These are phyloP conservation scores for Aphis craccivora DNA, from an alignment of 1,140 invertebrate species.

Conservation along the genomic window DNA sequence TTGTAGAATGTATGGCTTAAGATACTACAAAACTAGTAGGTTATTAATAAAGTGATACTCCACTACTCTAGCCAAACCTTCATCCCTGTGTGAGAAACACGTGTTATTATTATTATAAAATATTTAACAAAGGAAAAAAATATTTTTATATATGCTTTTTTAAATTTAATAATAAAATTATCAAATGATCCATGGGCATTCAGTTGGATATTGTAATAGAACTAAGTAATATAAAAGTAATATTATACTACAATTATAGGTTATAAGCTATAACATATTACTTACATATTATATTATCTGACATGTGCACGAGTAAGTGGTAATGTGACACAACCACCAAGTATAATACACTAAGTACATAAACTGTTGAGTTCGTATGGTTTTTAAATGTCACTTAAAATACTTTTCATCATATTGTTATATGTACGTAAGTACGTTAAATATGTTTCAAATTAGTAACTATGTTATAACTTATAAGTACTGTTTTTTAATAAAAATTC, in stretches of 20 bases:
- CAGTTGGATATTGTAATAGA: background rate
- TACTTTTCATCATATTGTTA: background rate
- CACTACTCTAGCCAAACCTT: background rate
- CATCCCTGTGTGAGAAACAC: background rate
- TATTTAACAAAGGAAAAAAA: background rate
- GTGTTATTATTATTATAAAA: background rate
- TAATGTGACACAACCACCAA: background rate
- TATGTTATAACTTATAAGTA: no score
- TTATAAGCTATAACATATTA: background rate
- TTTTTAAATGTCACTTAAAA: slow-evolving; percentile 1
- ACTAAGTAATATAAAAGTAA: background rate
- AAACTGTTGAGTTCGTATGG: background rate
- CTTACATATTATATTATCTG: background rate
- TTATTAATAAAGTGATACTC: background rate
- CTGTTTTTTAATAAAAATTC: background rate
- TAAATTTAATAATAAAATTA: background rate
- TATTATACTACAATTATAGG: background rate
- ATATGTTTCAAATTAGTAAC: no score
- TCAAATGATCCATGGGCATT: background rate
- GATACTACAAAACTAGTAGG: background rate
- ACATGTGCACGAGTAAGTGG: background rate
- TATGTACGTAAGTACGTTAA: no score
- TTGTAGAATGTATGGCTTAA: background rate
- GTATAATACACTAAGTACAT: background rate
- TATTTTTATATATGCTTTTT: background rate